Percentiles rank a stretch among this genome's conserved stretches.
Conservation (phyloP, 2,888 invertebrate species). For the Orthosia cruda region DNA sequence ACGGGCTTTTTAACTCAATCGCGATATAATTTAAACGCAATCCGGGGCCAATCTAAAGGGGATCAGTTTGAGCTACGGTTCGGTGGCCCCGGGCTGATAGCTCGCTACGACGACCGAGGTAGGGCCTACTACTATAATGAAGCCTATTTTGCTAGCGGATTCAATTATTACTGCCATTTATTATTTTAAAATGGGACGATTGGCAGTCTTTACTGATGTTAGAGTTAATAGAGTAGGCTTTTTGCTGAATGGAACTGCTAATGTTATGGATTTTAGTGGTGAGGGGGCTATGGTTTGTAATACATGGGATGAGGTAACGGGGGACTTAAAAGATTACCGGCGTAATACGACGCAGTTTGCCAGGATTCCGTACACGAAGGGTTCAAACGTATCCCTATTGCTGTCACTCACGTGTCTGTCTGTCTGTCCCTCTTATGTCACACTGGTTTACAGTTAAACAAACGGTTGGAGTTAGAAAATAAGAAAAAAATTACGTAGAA, state of each 20-base stretch:
- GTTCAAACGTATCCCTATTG: too few relatives aligned
- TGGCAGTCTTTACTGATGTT: neutral
- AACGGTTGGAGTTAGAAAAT: too few relatives aligned
- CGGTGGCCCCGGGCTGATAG: conserved; percentile 30
- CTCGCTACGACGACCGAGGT: conserved; percentile 31
- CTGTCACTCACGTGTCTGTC: too few relatives aligned
- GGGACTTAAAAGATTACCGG: too few relatives aligned
- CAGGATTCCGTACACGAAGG: too few relatives aligned
- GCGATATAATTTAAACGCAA: conserved; percentile 56
- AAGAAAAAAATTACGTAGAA: too few relatives aligned
- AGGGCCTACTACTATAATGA: conserved; percentile 35
- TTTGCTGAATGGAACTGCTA: neutral
- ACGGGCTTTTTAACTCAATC: conserved; percentile 48
- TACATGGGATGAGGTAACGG: too few relatives aligned
- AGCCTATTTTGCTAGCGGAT: conserved; percentile 51
- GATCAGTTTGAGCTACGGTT: conserved; percentile 55
- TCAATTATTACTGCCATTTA: conserved; percentile 56
- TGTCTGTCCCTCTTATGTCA: too few relatives aligned
- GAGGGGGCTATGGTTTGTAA: too few relatives aligned
- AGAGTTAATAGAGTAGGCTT: neutral
- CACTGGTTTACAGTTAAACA: too few relatives aligned
- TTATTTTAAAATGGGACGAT: conserved; percentile 28
- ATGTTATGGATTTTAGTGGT: too few relatives aligned
- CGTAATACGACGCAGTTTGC: too few relatives aligned
- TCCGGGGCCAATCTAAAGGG: conserved; percentile 57